A percentile compares a stretch with the other conserved stretches of the same genome.
phyloP scores from a whole-genome alignment of 2,888 invertebrate species.

The Ectemnius cavifrons region DNA sequence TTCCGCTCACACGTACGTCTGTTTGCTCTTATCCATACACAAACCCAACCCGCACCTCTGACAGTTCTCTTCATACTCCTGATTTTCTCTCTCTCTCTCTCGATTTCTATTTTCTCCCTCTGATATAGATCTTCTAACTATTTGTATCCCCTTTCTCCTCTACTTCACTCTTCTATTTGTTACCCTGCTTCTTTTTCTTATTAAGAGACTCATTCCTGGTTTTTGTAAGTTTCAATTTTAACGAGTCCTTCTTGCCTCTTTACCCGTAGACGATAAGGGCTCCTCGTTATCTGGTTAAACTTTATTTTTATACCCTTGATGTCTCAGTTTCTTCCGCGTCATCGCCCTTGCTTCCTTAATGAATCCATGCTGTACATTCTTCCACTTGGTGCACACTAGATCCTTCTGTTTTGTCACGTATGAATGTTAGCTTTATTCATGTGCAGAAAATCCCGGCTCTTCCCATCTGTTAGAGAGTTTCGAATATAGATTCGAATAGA shows the following conservation, averaged over 20 bases:
- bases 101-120: not conserved
- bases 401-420: too few relatives aligned
- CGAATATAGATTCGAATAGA: too few relatives aligned
- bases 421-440: too few relatives aligned
- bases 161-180: slow-evolving; percentile 6
- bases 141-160: not conserved
- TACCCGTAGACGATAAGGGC: not conserved
- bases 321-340: too few relatives aligned
- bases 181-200: slow-evolving; percentile 25
- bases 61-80: not conserved
- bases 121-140: not conserved
- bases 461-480: too few relatives aligned
- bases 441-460: too few relatives aligned
- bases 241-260: not conserved
- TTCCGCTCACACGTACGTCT: slow-evolving; percentile 22
- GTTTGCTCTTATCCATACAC: slow-evolving; percentile 7
- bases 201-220: not conserved
- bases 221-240: not conserved
- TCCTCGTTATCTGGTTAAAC: slow-evolving; percentile 23
- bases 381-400: too few relatives aligned
- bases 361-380: too few relatives aligned
- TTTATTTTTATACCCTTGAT: slow-evolving; percentile 9
- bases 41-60: not conserved
- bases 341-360: not conserved
- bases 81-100: not conserved